Base-by-base conservation (phyloP, 2,113 vertebrate species). In the Percina caprodes region DNA sequence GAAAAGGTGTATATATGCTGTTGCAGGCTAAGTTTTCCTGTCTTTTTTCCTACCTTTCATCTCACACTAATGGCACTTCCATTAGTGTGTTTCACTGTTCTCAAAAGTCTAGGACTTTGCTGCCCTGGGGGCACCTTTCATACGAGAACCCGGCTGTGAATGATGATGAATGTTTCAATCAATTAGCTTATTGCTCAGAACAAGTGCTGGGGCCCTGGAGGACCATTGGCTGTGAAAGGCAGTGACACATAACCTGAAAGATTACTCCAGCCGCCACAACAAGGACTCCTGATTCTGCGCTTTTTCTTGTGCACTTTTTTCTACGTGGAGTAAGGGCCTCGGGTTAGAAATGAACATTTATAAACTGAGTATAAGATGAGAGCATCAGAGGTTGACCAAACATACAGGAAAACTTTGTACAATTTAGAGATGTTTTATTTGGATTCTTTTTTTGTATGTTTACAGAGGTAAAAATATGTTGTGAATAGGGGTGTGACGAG, bases 81-180 rank as follows among this genome's bases (percentile, higher is more conserved):
- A 87, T 91, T 82, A 85, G 67, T 77, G 67, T 1, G 15, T 84
- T 85, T 85, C 80, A 56, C 55, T 60, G 11, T 79, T 85, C 76
- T 84, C 82, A 74, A 72, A 90, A 90, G 85, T 89, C 78, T 8
- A 12, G 77, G 78, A 83, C 76, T 83, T 78, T 51, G 74, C 35
- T 39, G 63, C 83, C 82, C 33, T 4, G 14, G 77, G 70, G 85
- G 63, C 67, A 65, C 30, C 79, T 79, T 83, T 85, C 77, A 82
- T 74, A 51, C 12, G 49, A 74, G 81, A 68, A 84, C 15, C 42
- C 61, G 24, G 75, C 71, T 73, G 70, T 74, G 75, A 63, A 85
- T 80, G 85, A 88, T 88, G 90, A 92, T 88, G 88, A 83, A 91
- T 90, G 88, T 90, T 91, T 86, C 84, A 91, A 88, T 93, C 90